Evolutionary conservation across 1,140 invertebrate genomes (phyloP), one percentile per base, ranked within the genome.

Genomic region (Orussus abietinus): DNA sequence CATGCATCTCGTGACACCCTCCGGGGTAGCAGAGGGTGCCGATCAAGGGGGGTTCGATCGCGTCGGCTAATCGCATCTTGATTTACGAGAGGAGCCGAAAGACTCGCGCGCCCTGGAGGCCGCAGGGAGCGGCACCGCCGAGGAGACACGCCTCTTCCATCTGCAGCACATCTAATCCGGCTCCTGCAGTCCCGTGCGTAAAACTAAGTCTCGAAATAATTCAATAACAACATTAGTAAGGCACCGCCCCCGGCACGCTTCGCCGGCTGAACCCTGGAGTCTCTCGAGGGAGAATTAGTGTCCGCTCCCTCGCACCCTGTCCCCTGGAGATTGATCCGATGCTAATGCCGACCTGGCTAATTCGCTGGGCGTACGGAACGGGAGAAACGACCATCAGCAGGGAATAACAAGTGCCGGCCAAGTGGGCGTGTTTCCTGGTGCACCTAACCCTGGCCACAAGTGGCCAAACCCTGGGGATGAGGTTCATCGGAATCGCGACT

Each of bases 121-220:
- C n/a, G n/a, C n/a, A n/a, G n/a, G n/a, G n/a, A n/a, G 40, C 42
- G 45, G 28, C 48, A 45, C 47, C 42, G 42, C 32, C 36, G 35
- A 35, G 35, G 47, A 32, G 26, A 55, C 56, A 64, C 62, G 62
- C 64, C 62, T 56, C 33, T 48, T 55, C 59, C 62, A 67, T 69
- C 64, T 61, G 58, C 49, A 50, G 33, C 45, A 46, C 42, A n/a
- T n/a, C 55, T 56, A 61, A 64, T 55, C 62, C 49, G 22, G 35
- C 41, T 51, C 51, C 59, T 52, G 49, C 55, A 59, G 52, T 58
- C 63, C 41, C 43, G 35, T 49, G 46, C 54, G 54, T 57, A 59
- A 67, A 67, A 64, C 61, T 60, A 57, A 65, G 57, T 63, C 60
- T 64, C 55, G 54, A 59, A 67, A 69, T 69, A 67, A 69, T 69